These are phyloP conservation scores for honey bee (Apis mellifera) DNA, from an alignment of 1,140 invertebrate genomes.

Conservation along the genomic window Amel_HAv3.1 CM009945.2:6647001-6647500, in stretches of 20 bases:
- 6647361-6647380: too few relatives aligned
- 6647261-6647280: too few relatives aligned
- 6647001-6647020: constrained; percentile 65
- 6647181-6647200: constrained; percentile 11
- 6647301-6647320: too few relatives aligned
- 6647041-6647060: constrained; percentile 35
- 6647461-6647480: constrained; percentile 21
- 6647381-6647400: too few relatives aligned
- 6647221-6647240: not conserved
- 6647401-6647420: too few relatives aligned
- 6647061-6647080: not conserved
- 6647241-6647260: constrained; percentile 7
- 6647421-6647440: too few relatives aligned
- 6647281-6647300: too few relatives aligned
- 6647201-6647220: not conserved
- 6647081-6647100: not conserved
- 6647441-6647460: not conserved
- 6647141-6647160: constrained; percentile 17
- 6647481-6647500: not conserved
- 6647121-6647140: constrained; percentile 24
- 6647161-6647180: constrained; percentile 4
- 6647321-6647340: too few relatives aligned
- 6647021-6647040: constrained; percentile 57
- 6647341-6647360: too few relatives aligned
- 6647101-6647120: not conserved